A percentile compares a stretch with the other conserved stretches of the same genome.
These are phyloP conservation scores for Apostichopus japonicus DNA, from an alignment of 35 echinoderm and acorn worm genomes.

Conservation along the genomic window DNA sequence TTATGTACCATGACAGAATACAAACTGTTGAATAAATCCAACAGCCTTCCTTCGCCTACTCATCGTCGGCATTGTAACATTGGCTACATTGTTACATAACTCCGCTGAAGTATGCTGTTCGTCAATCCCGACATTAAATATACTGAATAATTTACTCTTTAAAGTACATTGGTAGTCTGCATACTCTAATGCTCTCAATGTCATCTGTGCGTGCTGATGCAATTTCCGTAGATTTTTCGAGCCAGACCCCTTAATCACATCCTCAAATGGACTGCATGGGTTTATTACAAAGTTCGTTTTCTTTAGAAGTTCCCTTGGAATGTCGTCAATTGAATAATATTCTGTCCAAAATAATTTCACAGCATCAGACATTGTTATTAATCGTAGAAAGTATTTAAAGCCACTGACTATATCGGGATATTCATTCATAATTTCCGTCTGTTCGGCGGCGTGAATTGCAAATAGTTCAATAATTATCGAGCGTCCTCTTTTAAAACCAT, in stretches of 20 bases:
- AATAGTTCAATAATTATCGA: constrained; percentile 21
- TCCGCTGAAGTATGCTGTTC: neutral
- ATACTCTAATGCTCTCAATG: neutral
- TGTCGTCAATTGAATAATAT: constrained; percentile 19
- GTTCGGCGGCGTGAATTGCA: constrained; percentile 9
- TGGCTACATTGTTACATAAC: too few relatives aligned
- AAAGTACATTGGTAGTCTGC: neutral
- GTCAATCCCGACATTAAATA: neutral
- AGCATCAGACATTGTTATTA: constrained; percentile 5
- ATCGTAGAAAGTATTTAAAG: constrained; percentile 16
- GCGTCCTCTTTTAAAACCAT: constrained; percentile 14
- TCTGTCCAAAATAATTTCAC: constrained; percentile 19
- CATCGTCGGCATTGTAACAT: too few relatives aligned
- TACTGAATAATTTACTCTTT: neutral
- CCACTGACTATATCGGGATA: neutral
- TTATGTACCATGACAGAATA: too few relatives aligned
- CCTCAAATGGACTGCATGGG: constrained; percentile 9
- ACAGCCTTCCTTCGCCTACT: too few relatives aligned
- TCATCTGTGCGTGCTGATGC: neutral
- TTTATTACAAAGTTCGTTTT: neutral
- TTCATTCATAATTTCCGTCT: neutral
- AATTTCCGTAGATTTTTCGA: neutral
- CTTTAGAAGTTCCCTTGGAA: neutral
- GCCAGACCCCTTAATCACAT: neutral
- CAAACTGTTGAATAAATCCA: too few relatives aligned